Evolutionary conservation across 2,888 invertebrate species (phyloP), one percentile per base, ranked within the genome.

Genomic region (Acleris holmiana): DNA sequence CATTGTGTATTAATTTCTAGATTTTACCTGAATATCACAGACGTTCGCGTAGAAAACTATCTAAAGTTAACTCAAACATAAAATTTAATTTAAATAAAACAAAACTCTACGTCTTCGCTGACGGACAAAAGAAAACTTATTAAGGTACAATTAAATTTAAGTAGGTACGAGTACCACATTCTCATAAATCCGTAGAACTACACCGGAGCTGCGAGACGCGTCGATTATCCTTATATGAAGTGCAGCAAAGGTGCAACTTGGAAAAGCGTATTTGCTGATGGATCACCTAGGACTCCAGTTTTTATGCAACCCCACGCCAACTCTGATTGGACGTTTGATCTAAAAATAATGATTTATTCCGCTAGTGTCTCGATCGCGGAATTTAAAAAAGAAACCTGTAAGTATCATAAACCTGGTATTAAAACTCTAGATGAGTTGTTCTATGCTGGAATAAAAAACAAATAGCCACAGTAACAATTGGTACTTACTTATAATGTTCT

Each of bases 271-370:
- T 50, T 49, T 40, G 21, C 58, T 48, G 63, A 47, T 57, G 29
- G 56, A 47, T 29, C 25, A 44, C 51, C 64, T 64, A 59, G 60
- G 60, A 55, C 44, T 25, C 55, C 49, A 47, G 53, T 65, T 65
- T 65, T 65, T 65, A 50, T 46, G 23, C 46, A 47, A 8, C 46
- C 51, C 51, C 59, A 54, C 54, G 54, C 53, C 59, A 55, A 17
- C 44, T 50, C 40, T 54, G 65, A 65, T 60, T 65, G 60, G 64
- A 63, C 51, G 55, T 40, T 19, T 40, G 65, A 55, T 55, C 60
- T 65, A 55, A 54, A 59, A 65, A 65, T 60, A 65, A 55, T 60
- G 55, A 60, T 60, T 55, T 65, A 65, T 59, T 63, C 63, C 35
- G 23, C 57, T 35, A 57, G 47, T 53, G 51, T 57, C 47, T 61